Percentiles rank a stretch among this genome's conserved stretches.
phyloP scores from a whole-genome alignment of 2,797 vertebrate species.

The Pangasius sanitwongsei region DNA sequence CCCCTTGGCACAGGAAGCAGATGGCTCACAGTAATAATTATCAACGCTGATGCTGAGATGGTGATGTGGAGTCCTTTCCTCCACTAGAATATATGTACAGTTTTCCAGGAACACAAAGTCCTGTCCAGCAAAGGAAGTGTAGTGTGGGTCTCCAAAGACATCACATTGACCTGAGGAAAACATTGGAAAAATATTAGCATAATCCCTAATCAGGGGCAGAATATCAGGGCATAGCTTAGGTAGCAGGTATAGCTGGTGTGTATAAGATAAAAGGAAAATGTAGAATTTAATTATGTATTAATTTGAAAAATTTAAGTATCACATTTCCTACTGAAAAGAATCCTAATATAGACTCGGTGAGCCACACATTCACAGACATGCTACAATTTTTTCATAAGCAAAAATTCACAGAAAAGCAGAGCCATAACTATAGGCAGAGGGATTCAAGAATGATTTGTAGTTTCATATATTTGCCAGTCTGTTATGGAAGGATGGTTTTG shows the following conservation, averaged over 20 bases:
- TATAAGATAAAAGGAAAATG: background rate
- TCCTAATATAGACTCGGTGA: background rate
- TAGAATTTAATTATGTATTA: background rate
- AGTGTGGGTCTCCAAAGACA: conserved; percentile 76
- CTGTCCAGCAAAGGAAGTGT: conserved; percentile 69
- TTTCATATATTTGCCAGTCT: too few relatives aligned
- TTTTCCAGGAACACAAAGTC: conserved; percentile 62
- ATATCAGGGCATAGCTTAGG: background rate
- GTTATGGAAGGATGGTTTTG: too few relatives aligned
- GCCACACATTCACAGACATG: too few relatives aligned
- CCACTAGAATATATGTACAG: conserved; percentile 71
- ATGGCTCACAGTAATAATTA: conserved; percentile 61
- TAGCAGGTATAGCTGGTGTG: background rate
- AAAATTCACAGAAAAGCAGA: too few relatives aligned
- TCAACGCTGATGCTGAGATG: conserved; percentile 69
- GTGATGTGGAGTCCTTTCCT: conserved; percentile 64
- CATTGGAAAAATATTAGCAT: background rate
- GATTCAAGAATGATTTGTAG: too few relatives aligned
- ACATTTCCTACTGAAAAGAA: background rate
- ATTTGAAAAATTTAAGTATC: background rate
- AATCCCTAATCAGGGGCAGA: background rate
- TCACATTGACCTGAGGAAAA: conserved; percentile 67
- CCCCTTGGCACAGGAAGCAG: conserved; percentile 66
- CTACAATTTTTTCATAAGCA: too few relatives aligned
- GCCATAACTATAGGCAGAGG: too few relatives aligned